These are phyloP conservation scores for Gymnocypris eckloni DNA, from an alignment of 2,797 vertebrate genomes.

Conservation along the genomic window DNA sequence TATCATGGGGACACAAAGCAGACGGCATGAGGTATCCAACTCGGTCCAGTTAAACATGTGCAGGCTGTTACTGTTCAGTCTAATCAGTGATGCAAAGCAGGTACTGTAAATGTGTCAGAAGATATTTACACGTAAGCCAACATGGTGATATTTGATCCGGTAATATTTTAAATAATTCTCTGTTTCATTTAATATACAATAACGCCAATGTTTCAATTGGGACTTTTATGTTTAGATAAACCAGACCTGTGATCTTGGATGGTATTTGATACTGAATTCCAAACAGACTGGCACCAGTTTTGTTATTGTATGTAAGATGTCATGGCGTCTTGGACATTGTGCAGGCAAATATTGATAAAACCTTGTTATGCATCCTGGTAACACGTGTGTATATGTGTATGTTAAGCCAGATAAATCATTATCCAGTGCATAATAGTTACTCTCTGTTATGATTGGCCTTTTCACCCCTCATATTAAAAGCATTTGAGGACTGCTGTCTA, in stretches of 20 bases:
- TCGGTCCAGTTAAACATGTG: slow-evolving; percentile 18
- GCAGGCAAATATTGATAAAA: slow-evolving; percentile 36
- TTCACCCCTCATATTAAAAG: slow-evolving; percentile 30
- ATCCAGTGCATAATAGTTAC: neutral
- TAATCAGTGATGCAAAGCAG: slow-evolving; percentile 28
- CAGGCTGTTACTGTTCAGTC: slow-evolving; percentile 6
- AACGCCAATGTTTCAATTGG: neutral
- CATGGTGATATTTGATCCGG: slow-evolving; percentile 34
- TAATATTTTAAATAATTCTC: slow-evolving; percentile 35
- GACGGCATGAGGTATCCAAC: slow-evolving; percentile 19
- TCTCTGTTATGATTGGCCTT: slow-evolving; percentile 29
- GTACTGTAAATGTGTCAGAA: slow-evolving; percentile 23
- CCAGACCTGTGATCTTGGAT: neutral
- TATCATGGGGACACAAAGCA: slow-evolving; percentile 29
- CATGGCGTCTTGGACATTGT: neutral
- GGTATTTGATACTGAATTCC: slow-evolving; percentile 8
- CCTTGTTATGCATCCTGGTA: neutral
- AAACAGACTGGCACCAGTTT: slow-evolving; percentile 10
- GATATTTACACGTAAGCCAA: slow-evolving; percentile 9
- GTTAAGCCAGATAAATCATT: slow-evolving; percentile 35
- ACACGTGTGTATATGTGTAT: slow-evolving; percentile 7
- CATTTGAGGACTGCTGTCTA: neutral
- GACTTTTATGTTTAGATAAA: slow-evolving; percentile 18
- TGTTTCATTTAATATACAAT: slow-evolving; percentile 31
- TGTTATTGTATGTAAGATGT: slow-evolving; percentile 25